phyloP scores from a whole-genome alignment of 64 coral and sea anemone genomes.

The Actinia tenebrosa region DNA sequence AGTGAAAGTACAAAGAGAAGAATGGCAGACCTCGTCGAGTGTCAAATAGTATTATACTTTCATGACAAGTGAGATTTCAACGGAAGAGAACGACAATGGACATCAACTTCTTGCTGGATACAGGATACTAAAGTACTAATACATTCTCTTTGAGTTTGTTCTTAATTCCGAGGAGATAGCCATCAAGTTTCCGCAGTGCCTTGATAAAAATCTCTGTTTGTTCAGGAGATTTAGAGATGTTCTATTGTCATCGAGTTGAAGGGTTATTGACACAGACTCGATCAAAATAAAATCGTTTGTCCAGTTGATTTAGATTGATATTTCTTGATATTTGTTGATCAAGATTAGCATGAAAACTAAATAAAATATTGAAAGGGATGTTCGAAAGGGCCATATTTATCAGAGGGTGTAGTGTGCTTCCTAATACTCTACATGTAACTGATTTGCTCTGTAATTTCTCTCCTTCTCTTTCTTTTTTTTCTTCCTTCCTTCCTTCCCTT shows the following conservation, averaged over 20 bases:
- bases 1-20: background rate
- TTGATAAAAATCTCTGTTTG: background rate
- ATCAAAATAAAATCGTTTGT: background rate
- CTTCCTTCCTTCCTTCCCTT: background rate
- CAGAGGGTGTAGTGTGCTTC: background rate
- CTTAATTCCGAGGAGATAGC: background rate
- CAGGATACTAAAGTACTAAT: background rate
- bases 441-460: background rate
- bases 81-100: background rate
- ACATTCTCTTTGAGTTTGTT: background rate
- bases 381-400: background rate
- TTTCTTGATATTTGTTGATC: background rate
- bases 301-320: background rate
- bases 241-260: slow-evolving; percentile 1
- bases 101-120: background rate
- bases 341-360: background rate
- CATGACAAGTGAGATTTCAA: background rate
- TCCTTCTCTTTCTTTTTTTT: background rate
- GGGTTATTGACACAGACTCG: background rate
- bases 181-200: background rate
- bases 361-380: background rate
- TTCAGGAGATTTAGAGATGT: background rate
- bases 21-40: background rate
- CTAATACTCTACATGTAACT: background rate
- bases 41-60: background rate